phyloP scores from a whole-genome alignment of 2,797 vertebrate genomes.

The Anolis apletophallus region DNA sequence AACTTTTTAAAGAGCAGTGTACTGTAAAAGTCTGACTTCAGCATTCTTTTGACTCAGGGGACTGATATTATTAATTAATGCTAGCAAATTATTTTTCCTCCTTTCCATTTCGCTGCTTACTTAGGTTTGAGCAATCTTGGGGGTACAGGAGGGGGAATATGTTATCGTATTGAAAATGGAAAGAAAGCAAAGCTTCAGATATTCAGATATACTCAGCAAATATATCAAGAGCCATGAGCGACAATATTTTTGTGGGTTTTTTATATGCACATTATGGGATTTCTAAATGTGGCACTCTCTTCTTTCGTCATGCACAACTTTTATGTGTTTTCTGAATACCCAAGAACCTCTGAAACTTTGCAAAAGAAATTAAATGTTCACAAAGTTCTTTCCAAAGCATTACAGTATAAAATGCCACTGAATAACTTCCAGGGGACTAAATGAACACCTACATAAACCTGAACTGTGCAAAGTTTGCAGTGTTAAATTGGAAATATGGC shows the following conservation, averaged over 20 bases:
- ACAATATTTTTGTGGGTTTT: neutral
- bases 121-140: conserved; percentile 2
- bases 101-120: neutral
- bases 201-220: conserved; percentile 1
- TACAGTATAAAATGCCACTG: neutral
- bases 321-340: neutral
- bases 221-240: neutral
- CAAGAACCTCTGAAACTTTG: neutral
- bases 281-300: neutral
- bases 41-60: neutral
- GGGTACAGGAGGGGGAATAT: neutral
- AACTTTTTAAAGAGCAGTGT: neutral
- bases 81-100: neutral
- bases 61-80: conserved; percentile 19
- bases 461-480: neutral
- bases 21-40: neutral
- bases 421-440: conserved; percentile 24
- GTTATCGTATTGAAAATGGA: neutral
- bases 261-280: neutral
- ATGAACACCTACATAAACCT: conserved; percentile 2
- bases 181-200: neutral
- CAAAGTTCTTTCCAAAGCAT: conserved; percentile 10
- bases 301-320: neutral
- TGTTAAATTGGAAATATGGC: conserved; percentile 13
- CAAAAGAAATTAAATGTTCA: neutral